Evolutionary conservation across 2,797 vertebrate genomes (phyloP).

Genomic region (Benthosema pterotum): DNA sequence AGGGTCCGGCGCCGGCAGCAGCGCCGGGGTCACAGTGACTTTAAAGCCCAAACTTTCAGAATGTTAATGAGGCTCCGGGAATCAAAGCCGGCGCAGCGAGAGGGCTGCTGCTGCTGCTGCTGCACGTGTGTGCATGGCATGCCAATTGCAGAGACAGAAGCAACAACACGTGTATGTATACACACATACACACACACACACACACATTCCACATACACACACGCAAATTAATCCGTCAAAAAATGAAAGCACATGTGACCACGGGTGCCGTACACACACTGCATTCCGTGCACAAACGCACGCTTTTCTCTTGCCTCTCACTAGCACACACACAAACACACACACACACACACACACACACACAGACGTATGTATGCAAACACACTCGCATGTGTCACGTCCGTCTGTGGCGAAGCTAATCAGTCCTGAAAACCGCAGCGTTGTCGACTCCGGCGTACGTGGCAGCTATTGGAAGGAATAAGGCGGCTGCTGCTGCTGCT

Average conservation of each 20-base stretch:
- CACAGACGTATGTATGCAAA: conserved; percentile 1
- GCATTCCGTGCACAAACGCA: background rate
- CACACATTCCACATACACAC: background rate
- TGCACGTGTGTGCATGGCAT: conserved; percentile 28
- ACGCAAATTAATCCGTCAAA: conserved; percentile 5
- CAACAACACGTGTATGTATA: conserved; percentile 4
- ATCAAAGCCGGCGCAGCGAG: conserved; percentile 53
- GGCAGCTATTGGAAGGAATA: conserved; percentile 45
- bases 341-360: conserved; percentile 4
- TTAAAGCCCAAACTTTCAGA: conserved; percentile 67
- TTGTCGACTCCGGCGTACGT: conserved; percentile 54
- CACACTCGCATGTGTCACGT: conserved; percentile 4
- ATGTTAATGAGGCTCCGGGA: conserved; percentile 78
- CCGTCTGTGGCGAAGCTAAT: conserved; percentile 68
- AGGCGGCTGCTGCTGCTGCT: conserved; percentile 6
- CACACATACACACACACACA: background rate
- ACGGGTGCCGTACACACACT: background rate
- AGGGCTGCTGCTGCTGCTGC: no score
- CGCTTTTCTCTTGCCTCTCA: conserved; percentile 11
- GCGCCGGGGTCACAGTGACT: conserved; percentile 71
- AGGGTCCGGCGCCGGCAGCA: conserved; percentile 40
- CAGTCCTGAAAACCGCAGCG: conserved; percentile 49
- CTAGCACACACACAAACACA: background rate
- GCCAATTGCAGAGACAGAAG: conserved; percentile 2
- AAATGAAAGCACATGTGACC: background rate